Conservation (phyloP, 2,113 vertebrate species). For the Neofelis nebulosa region DNA sequence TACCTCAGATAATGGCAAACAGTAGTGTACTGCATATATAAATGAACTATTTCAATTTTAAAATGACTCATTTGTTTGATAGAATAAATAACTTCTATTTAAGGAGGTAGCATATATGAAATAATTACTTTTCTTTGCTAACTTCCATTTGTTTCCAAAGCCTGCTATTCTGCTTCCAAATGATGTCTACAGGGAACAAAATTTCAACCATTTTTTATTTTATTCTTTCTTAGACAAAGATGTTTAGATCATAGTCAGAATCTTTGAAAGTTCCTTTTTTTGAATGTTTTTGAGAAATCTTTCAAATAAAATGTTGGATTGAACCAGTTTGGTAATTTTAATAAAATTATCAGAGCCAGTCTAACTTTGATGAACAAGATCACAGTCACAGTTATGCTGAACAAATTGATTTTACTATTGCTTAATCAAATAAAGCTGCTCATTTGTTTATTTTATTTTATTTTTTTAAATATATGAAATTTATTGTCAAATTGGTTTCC, state of each 20-base stretch:
- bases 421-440: neutral
- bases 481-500: too few species aligned
- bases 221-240: neutral
- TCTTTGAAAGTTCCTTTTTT: neutral
- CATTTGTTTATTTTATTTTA: neutral
- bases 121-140: neutral
- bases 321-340: neutral
- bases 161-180: neutral
- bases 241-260: neutral
- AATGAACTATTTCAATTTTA: neutral
- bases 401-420: neutral
- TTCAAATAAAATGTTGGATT: constrained; percentile 4
- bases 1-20: neutral
- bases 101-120: neutral
- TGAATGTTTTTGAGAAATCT: neutral
- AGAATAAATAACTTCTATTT: neutral
- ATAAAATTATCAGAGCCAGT: neutral
- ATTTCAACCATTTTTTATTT: neutral
- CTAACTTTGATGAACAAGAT: neutral
- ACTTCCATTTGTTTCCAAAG: neutral
- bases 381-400: neutral
- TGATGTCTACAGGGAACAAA: neutral
- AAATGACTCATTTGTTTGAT: neutral
- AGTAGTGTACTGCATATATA: neutral
- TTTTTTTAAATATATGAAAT: too few species aligned